Percentiles rank a stretch among this genome's conserved stretches.
Evolutionary conservation across 1,140 invertebrate genomes (phyloP).

Genomic region (Lasioglossum albipes): DNA sequence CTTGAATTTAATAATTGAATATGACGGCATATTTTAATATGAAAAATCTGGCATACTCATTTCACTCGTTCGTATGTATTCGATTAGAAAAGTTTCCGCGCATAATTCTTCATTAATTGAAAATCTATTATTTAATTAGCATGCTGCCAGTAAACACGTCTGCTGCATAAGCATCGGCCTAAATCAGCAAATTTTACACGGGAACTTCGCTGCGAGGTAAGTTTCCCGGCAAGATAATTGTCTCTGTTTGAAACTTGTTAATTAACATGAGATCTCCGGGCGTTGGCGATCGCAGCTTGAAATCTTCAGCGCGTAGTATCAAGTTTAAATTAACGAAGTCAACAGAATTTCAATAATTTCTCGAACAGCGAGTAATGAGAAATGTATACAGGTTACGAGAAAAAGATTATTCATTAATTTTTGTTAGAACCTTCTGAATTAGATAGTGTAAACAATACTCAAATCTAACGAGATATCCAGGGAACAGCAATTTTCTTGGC

Average conservation of each 20-base stretch:
- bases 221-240: not conserved
- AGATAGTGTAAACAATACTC: no score
- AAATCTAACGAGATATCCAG: no score
- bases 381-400: no score
- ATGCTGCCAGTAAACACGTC: not conserved
- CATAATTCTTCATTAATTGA: conserved; percentile 11
- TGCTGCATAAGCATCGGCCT: not conserved
- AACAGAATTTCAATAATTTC: not conserved
- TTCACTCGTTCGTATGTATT: not conserved
- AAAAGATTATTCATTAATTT: no score
- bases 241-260: conserved; percentile 11
- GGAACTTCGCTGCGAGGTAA: not conserved
- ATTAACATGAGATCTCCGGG: conserved; percentile 6
- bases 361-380: no score
- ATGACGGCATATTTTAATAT: not conserved
- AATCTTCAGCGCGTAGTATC: not conserved
- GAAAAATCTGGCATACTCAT: not conserved
- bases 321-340: not conserved
- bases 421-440: no score
- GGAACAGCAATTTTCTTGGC: no score
- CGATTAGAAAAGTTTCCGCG: not conserved
- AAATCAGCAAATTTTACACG: conserved; percentile 7
- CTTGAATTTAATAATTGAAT: not conserved
- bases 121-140: conserved; percentile 18
- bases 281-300: not conserved